These are phyloP conservation scores for Ectobius pallidus DNA, from an alignment of 2,888 invertebrate genomes.

Conservation along the genomic window DNA sequence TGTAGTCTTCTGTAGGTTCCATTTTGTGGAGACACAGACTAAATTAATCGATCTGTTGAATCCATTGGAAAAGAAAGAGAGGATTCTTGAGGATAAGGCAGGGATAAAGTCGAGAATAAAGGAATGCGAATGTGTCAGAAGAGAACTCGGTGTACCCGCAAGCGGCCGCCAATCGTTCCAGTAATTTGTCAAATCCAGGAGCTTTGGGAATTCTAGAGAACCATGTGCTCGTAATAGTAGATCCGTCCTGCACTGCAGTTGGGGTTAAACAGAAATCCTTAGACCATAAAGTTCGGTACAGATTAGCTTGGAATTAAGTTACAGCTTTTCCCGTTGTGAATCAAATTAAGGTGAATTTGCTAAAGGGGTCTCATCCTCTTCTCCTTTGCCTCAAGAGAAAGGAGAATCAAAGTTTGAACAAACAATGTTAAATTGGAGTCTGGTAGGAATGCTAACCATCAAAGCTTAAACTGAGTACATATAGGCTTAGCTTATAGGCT, in stretches of 20 bases:
- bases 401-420: too few species aligned
- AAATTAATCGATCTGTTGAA: too few species aligned
- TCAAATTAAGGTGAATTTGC: slow-evolving; percentile 4
- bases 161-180: not conserved
- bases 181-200: slow-evolving; percentile 2
- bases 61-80: too few species aligned
- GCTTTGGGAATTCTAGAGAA: not conserved
- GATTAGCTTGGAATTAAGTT: slow-evolving; percentile 10
- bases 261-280: not conserved
- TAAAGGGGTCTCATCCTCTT: not conserved
- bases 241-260: not conserved
- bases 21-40: too few species aligned
- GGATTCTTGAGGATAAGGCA: too few species aligned
- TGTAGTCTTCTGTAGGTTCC: too few species aligned
- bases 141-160: not conserved
- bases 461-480: too few species aligned
- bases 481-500: too few species aligned
- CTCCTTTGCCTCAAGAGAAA: not conserved
- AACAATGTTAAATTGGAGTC: too few species aligned
- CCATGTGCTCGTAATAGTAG: not conserved
- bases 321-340: not conserved
- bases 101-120: too few species aligned
- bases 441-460: too few species aligned
- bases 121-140: too few species aligned
- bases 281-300: slow-evolving; percentile 7